Conservation (phyloP, 2,113 vertebrate species). For the Sebastes fasciatus region DNA sequence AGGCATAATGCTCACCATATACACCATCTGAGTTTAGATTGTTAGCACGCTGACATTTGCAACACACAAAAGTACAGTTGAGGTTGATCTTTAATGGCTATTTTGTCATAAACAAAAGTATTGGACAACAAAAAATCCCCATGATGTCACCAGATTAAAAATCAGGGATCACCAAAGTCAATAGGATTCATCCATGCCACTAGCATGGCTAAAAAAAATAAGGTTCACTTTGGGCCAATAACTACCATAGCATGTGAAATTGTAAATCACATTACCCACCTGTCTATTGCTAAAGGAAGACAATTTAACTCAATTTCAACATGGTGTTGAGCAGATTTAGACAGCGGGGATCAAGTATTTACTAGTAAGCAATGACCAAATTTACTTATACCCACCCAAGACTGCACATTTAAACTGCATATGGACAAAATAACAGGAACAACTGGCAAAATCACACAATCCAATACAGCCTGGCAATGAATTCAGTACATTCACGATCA, state of each 20-base stretch:
- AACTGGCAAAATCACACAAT: background rate
- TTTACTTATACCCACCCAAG: background rate
- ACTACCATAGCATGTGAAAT: background rate
- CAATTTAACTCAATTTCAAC: background rate
- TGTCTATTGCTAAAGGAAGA: background rate
- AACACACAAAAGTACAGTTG: background rate
- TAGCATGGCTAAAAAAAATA: background rate
- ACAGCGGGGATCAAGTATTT: background rate
- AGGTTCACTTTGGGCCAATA: background rate
- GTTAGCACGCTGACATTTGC: background rate
- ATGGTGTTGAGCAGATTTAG: background rate
- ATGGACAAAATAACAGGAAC: background rate
- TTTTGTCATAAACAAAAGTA: background rate
- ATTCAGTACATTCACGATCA: background rate
- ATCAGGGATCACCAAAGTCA: background rate
- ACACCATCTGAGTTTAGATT: background rate
- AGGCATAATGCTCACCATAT: background rate
- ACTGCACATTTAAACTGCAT: background rate
- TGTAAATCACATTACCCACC: background rate
- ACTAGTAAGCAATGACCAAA: background rate
- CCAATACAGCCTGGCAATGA: background rate
- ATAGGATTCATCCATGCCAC: background rate
- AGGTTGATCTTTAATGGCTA: background rate
- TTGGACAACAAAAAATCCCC: background rate
- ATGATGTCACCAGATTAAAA: background rate